Base-by-base conservation (phyloP, 2,113 vertebrate genomes). In the Nesospiza acunhae region DNA sequence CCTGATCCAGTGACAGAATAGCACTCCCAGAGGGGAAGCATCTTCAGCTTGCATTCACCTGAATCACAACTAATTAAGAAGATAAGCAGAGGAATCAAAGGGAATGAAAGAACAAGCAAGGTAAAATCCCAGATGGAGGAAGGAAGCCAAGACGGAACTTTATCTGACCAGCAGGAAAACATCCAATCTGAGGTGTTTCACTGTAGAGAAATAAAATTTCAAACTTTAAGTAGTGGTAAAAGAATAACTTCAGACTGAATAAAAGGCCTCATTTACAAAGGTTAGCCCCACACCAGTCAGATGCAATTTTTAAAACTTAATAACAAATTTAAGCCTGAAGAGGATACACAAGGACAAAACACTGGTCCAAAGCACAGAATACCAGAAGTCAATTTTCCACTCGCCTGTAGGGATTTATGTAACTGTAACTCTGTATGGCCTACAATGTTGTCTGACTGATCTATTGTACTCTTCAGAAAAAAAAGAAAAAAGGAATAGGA, bases 1-100 rank as follows among this genome's bases (percentile, higher is more conserved):
- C 80, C 93, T 89, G 87, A 91, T 94, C 60, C 77, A 84, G 73
- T 72, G 89, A 84, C 93, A 95, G 87, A 91, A 49, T 41, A 72
- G 62, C 69, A 82, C 74, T 94, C 84, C 63, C 84, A 78, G 60
- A 84, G 64, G 69, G 56, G 44, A 91, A 89, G 37, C 60, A 72
- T 87, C 84, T 84, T 92, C 76, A 78, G 30, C 79, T 86, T 89
- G 22, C 37, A 64, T 68, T 91, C 73, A 80, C 89, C 80, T 92
- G 76, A 91, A 84, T 72, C 64, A 84, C 84, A 89, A 78, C 60
- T 87, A 90, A 84, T 68, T 35, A 84, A 73, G 85, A 74, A 60
- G n/a, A 59, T 88, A 78, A 94, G 47, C 37, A 79, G 46, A 84
- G 9, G 23, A 86, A 86, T 87, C 60, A 91, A 94, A 97, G 56